Conservation (phyloP, 2,888 invertebrate species). For the Labia minor region DNA sequence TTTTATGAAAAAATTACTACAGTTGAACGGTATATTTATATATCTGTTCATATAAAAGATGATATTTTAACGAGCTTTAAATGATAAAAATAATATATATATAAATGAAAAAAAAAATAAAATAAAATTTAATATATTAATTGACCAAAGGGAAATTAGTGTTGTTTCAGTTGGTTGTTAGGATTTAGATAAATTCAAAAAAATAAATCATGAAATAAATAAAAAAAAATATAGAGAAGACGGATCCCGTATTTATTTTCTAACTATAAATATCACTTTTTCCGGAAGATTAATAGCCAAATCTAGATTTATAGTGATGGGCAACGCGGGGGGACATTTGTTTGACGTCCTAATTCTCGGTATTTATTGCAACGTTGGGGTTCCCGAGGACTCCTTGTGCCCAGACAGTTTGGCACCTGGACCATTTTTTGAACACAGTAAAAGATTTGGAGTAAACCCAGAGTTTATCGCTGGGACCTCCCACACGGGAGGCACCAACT, state of each 20-base stretch:
- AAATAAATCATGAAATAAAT: background rate
- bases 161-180: background rate
- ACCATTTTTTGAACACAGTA: slow-evolving; percentile 1
- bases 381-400: background rate
- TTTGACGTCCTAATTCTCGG: slow-evolving; percentile 13
- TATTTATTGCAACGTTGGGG: slow-evolving; percentile 13
- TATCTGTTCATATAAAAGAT: too few species aligned
- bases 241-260: background rate
- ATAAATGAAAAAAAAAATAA: too few species aligned
- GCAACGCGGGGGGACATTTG: slow-evolving; percentile 3
- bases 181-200: background rate
- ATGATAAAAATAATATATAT: too few species aligned
- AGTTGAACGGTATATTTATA: too few species aligned
- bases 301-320: slow-evolving; percentile 2
- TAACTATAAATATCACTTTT: slow-evolving; percentile 5
- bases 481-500: slow-evolving; percentile 2
- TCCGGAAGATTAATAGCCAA: background rate
- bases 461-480: background rate
- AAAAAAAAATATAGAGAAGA: background rate
- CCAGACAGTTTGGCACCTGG: slow-evolving; percentile 13
- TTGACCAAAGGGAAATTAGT: too few species aligned
- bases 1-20: too few species aligned
- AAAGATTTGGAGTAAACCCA: slow-evolving; percentile 13
- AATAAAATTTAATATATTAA: too few species aligned
- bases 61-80: too few species aligned